These are phyloP conservation scores for Tenualosa ilisha DNA, from an alignment of 2,797 vertebrate genomes.

Conservation along the genomic window DNA sequence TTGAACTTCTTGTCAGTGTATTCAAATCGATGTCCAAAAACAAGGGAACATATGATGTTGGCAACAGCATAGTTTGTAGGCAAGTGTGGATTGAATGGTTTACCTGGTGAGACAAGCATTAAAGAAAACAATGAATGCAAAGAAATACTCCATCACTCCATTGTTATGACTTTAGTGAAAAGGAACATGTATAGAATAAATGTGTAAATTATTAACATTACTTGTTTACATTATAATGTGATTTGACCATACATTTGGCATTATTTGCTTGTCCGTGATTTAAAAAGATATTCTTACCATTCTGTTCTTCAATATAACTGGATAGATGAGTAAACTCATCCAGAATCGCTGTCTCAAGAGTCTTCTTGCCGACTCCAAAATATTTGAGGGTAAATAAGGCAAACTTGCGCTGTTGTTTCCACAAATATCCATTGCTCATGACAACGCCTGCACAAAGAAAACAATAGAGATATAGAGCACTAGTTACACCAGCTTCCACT, in stretches of 20 bases:
- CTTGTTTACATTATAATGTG: no score
- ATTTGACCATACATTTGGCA: no score
- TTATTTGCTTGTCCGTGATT: not conserved
- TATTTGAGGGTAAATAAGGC: slow-evolving; percentile 29
- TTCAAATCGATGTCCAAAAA: slow-evolving; percentile 38
- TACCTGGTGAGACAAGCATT: slow-evolving; percentile 10
- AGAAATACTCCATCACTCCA: not conserved
- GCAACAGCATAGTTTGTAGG: slow-evolving; percentile 24
- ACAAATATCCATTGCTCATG: slow-evolving; percentile 18
- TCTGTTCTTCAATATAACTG: not conserved
- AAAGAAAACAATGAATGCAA: not conserved
- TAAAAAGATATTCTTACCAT: slow-evolving; percentile 1
- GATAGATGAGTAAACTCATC: slow-evolving; percentile 25
- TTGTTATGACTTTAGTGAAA: not conserved
- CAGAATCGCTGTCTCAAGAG: slow-evolving; percentile 32
- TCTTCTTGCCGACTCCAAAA: slow-evolving; percentile 38
- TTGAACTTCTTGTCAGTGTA: slow-evolving; percentile 18
- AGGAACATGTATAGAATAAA: no score
- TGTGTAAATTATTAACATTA: no score
- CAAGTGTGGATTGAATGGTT: slow-evolving; percentile 31
- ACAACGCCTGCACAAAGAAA: not conserved
- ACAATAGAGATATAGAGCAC: not conserved
- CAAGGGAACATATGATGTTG: slow-evolving; percentile 36
- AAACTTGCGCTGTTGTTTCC: slow-evolving; percentile 37
- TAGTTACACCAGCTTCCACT: not conserved